A percentile compares a stretch with the other conserved stretches of the same genome.
These are phyloP conservation scores for Coleophora deauratella DNA, from an alignment of 2,888 invertebrate genomes.

Conservation along the genomic window DNA sequence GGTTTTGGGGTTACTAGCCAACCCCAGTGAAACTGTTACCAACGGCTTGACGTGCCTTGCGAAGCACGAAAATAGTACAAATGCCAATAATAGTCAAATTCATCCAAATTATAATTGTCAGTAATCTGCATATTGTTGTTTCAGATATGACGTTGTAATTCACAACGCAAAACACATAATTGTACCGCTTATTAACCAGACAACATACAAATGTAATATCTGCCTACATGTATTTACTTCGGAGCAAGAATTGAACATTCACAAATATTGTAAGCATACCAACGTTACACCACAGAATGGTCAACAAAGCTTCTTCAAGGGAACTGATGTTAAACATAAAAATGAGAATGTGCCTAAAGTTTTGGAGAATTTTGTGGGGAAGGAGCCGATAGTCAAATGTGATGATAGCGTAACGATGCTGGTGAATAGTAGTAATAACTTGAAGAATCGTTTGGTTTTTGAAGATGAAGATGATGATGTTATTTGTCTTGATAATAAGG, in stretches of 20 bases:
- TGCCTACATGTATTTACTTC: slow-evolving; percentile 27
- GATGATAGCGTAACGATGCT: slow-evolving; percentile 1
- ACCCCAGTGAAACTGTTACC: too few relatives aligned
- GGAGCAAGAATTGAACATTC: slow-evolving; percentile 17
- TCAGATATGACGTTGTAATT: slow-evolving; percentile 28
- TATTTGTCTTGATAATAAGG: too few relatives aligned
- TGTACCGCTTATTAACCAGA: slow-evolving; percentile 31
- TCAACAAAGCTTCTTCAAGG: background rate
- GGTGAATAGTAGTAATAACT: background rate
- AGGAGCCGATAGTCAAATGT: slow-evolving; percentile 1
- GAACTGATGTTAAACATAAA: background rate
- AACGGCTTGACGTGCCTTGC: too few relatives aligned
- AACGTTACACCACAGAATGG: background rate
- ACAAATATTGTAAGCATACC: slow-evolving; percentile 20
- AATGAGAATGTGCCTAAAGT: background rate
- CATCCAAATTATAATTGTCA: too few relatives aligned
- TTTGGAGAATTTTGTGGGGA: slow-evolving; percentile 7
- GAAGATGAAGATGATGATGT: slow-evolving; percentile 21
- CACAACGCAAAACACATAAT: slow-evolving; percentile 39
- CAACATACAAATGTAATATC: slow-evolving; percentile 18
- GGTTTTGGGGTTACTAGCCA: too few relatives aligned
- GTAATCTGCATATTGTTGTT: too few relatives aligned
- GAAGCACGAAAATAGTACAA: too few relatives aligned
- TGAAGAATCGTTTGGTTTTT: slow-evolving; percentile 19
- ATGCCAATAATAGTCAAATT: too few relatives aligned